These are phyloP conservation scores for Diabrotica undecimpunctata DNA, from an alignment of 1,140 invertebrate genomes.

Conservation along the genomic window DNA sequence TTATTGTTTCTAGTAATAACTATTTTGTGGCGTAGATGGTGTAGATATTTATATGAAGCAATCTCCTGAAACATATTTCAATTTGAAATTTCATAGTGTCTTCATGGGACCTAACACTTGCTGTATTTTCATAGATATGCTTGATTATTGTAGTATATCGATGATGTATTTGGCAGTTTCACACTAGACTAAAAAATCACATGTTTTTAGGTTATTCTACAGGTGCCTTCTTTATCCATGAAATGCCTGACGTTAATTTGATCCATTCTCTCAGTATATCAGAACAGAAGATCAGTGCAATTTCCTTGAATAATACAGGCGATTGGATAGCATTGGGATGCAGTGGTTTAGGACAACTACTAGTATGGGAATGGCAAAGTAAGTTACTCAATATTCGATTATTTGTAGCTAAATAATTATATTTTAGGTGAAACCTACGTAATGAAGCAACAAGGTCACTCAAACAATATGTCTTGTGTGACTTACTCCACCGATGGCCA, in stretches of 20 bases:
- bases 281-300: conserved; percentile 73
- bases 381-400: conserved; percentile 32
- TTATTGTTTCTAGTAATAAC: too few species aligned
- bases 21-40: too few species aligned
- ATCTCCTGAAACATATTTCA: too few species aligned
- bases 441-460: conserved; percentile 95
- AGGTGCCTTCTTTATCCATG: conserved; percentile 85
- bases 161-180: too few species aligned
- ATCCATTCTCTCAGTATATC: conserved; percentile 89
- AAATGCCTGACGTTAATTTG: conserved; percentile 87
- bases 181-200: too few species aligned
- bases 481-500: conserved; percentile 89
- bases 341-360: conserved; percentile 76
- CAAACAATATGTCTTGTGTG: conserved; percentile 81
- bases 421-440: conserved; percentile 82
- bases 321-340: conserved; percentile 95
- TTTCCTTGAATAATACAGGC: conserved; percentile 79
- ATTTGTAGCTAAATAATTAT: not conserved
- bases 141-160: too few species aligned
- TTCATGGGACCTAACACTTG: too few species aligned
- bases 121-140: too few species aligned
- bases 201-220: conserved; percentile 63
- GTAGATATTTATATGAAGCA: too few species aligned
- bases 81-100: too few species aligned
- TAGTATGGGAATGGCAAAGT: conserved; percentile 99